phyloP scores from a whole-genome alignment of 2,888 invertebrate species.

The Drosophila niveifrons region DNA sequence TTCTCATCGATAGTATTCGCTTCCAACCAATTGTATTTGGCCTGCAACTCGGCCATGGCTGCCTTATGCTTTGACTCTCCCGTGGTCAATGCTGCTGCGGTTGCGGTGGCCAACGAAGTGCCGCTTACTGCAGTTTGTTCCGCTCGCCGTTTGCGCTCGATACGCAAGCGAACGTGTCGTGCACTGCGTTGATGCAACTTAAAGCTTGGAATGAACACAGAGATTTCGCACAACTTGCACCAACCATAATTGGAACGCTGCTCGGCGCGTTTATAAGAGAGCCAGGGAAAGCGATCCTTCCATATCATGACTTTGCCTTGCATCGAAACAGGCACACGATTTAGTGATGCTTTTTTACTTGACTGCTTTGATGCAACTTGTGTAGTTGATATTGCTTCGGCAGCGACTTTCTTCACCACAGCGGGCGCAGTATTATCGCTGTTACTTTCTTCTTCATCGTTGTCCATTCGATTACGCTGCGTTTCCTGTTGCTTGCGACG shows the following conservation, averaged over 20 bases:
- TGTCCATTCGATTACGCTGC: background rate
- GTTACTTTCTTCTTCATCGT: conserved; percentile 12
- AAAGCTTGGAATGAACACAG: conserved; percentile 70
- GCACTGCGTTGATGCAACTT: conserved; percentile 71
- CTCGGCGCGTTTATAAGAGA: conserved; percentile 74
- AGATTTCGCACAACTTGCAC: conserved; percentile 77
- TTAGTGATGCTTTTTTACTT: conserved; percentile 3
- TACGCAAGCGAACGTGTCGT: conserved; percentile 63
- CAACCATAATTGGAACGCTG: conserved; percentile 74
- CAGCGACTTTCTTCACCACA: background rate
- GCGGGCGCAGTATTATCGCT: background rate
- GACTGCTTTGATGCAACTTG: background rate
- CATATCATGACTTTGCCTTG: conserved; percentile 63
- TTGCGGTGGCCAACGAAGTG: background rate
- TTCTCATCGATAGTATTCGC: conserved; percentile 66
- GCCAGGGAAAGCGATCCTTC: conserved; percentile 75
- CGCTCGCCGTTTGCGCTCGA: conserved; percentile 37
- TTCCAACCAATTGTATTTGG: conserved; percentile 67
- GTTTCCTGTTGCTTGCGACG: background rate
- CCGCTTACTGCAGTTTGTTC: background rate
- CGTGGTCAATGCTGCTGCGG: conserved; percentile 13
- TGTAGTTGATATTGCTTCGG: background rate
- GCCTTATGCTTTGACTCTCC: conserved; percentile 65
- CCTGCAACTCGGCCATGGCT: conserved; percentile 69
- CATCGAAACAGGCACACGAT: conserved; percentile 49